Evolutionary conservation across 2,888 invertebrate species (phyloP), one percentile per base, ranked within the genome.

Genomic region (Lapara coniferarum): DNA sequence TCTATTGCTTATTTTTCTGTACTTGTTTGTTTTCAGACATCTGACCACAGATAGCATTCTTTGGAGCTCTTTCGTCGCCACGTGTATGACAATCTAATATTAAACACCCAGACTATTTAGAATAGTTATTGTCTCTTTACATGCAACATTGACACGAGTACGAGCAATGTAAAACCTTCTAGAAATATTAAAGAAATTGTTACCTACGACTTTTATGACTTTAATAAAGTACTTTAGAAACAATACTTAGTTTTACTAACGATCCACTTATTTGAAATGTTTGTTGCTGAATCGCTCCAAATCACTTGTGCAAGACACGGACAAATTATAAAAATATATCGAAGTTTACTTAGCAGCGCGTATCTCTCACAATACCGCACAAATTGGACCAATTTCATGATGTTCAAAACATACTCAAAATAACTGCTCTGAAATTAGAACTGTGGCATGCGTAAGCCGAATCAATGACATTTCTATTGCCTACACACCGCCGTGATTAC

Each of bases 351-450:
- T 63, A 63, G 63, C 49, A 57, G 30, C 69, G 71, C 8, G 72
- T 16, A 59, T 59, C 49, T 56, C 71, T 79, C 72, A 89, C 87
- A 89, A 89, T 88, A 85, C 71, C 68, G 72, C 71, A 76, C 78
- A 89, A 90, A 89, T 91, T 89, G 84, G 82, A 84, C 78, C 81
- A 87, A 89, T 89, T 89, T 84, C 75, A 66, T 74, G 79, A 77
- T 75, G 70, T 75, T 80, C 79, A 81, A 85, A 84, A 82, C 75
- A 79, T 80, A 78, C 81, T 83, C 75, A 84, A 86, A 88, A 88
- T 89, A 86, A 82, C 83, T 75, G 70, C 69, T 82, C 86, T 83
- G 80, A 80, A 89, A 89, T 89, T 86, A 88, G 90, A 89, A 84
- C 83, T 76, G 78, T 75, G 90, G 78, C 89, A 89, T 81, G 90